A percentile compares a stretch with the other conserved stretches of the same genome.
phyloP scores from a whole-genome alignment of 1,140 invertebrate species.

The Mylabris phalerata region DNA sequence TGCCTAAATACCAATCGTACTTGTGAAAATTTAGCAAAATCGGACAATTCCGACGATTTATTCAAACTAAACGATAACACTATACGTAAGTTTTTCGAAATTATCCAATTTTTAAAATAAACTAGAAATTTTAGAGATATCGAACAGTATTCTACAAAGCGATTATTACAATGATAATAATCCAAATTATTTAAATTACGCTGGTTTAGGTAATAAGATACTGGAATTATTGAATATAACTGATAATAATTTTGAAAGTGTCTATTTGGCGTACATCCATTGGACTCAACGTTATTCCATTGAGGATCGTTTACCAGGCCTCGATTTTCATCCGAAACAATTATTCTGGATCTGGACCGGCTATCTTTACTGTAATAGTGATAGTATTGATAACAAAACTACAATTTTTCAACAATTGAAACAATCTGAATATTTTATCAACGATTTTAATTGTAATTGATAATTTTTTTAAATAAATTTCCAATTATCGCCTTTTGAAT shows the following conservation, averaged over 20 bases:
- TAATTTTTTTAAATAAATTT: too few relatives aligned
- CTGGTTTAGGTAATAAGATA: background rate
- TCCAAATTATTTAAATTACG: conserved; percentile 9
- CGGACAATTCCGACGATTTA: too few relatives aligned
- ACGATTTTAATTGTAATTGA: conserved; percentile 54
- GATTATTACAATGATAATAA: background rate
- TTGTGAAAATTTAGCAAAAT: too few relatives aligned
- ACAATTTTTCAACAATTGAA: conserved; percentile 10
- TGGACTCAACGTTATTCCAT: too few relatives aligned
- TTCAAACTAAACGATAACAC: too few relatives aligned
- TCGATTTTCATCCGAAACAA: conserved; percentile 48
- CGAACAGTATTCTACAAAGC: conserved; percentile 1
- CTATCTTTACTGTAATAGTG: background rate
- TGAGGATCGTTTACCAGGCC: conserved; percentile 34
- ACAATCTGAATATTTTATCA: conserved; percentile 47
- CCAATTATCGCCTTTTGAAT: too few relatives aligned
- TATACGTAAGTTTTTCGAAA: too few relatives aligned
- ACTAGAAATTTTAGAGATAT: background rate
- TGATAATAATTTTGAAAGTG: too few relatives aligned
- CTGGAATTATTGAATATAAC: background rate
- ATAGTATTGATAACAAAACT: conserved; percentile 14
- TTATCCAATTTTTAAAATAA: too few relatives aligned
- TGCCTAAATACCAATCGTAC: conserved; percentile 1
- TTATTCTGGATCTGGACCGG: conserved; percentile 47
- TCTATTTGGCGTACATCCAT: too few relatives aligned